Evolutionary conservation across 2,797 vertebrate species (phyloP).

Genomic region (Mycteria americana): DNA sequence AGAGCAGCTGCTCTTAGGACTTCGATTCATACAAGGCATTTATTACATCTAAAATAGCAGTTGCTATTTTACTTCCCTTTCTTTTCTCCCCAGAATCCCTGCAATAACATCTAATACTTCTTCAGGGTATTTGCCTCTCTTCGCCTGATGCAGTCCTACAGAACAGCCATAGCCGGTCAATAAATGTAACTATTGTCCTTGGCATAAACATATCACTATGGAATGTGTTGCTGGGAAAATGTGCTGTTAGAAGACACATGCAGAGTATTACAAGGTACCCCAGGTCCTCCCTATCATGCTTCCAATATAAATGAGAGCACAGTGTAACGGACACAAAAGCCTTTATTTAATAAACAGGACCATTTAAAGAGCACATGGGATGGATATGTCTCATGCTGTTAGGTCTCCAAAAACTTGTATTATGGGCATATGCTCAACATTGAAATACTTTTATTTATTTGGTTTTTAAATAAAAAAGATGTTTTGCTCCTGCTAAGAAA

Average conservation of each 20-base stretch:
- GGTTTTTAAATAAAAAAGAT: background rate
- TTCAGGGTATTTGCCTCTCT: background rate
- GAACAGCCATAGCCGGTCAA: background rate
- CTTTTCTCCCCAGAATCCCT: background rate
- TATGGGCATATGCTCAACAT: background rate
- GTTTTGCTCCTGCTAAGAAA: background rate
- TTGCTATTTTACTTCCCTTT: background rate
- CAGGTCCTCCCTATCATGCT: background rate
- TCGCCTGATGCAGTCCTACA: background rate
- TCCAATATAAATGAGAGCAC: background rate
- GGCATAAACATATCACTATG: background rate
- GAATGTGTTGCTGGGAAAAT: background rate
- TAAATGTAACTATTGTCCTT: background rate
- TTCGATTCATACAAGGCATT: background rate
- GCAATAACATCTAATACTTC: background rate
- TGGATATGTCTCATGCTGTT: background rate
- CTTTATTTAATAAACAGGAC: background rate
- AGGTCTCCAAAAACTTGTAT: background rate
- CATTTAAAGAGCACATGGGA: background rate
- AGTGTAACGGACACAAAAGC: background rate
- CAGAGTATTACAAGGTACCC: background rate
- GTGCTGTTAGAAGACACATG: background rate
- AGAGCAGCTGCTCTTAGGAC: background rate
- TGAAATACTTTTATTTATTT: background rate
- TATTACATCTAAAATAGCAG: background rate